These are phyloP conservation scores for Glaucopsyche alexis DNA, from an alignment of 2,888 invertebrate genomes.

Conservation along the genomic window DNA sequence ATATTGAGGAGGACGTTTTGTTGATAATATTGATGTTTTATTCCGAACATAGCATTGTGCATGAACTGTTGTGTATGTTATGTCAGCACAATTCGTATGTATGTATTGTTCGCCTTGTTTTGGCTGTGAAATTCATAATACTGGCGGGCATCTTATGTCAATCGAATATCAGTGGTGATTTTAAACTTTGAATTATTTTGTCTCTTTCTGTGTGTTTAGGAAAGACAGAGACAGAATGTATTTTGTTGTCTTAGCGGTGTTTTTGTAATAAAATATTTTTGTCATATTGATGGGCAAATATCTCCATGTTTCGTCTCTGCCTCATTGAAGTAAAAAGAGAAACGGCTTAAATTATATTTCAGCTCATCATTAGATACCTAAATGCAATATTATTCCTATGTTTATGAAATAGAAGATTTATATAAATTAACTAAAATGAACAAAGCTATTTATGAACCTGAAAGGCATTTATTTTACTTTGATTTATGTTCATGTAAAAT, in stretches of 20 bases:
- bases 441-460: constrained; percentile 28
- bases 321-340: background rate
- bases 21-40: constrained; percentile 1
- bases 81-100: constrained; percentile 18
- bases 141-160: constrained; percentile 11
- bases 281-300: background rate
- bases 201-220: background rate
- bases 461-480: constrained; percentile 29
- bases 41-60: background rate
- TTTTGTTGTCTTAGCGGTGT: background rate
- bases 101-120: constrained; percentile 31
- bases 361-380: constrained; percentile 10
- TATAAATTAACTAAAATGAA: constrained; percentile 15
- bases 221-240: background rate
- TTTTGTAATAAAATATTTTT: background rate
- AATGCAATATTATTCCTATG: constrained; percentile 8
- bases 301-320: background rate
- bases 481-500: constrained; percentile 21
- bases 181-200: background rate
- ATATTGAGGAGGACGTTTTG: background rate
- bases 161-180: constrained; percentile 8
- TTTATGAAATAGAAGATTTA: constrained; percentile 16
- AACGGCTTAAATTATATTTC: background rate
- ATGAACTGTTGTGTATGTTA: constrained; percentile 2
- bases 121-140: constrained; percentile 31